phyloP scores from a whole-genome alignment of 1,140 invertebrate genomes.

The Portunus trituberculatus region DNA sequence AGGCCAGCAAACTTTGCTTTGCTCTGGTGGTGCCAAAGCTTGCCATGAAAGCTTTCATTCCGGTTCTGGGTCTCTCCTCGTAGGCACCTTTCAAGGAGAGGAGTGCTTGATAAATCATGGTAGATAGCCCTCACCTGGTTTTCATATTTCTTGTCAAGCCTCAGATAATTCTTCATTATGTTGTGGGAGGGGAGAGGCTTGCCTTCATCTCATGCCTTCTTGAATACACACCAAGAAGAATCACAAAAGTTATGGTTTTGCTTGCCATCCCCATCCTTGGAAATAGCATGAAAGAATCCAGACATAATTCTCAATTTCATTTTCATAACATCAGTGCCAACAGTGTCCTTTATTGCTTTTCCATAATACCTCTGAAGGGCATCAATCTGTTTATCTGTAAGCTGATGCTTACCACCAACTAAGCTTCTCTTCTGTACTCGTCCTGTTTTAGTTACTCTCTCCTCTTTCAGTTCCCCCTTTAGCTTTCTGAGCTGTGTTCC shows the following conservation, averaged over 20 bases:
- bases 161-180: constrained; percentile 6
- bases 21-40: constrained; percentile 14
- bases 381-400: constrained; percentile 14
- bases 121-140: neutral
- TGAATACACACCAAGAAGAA: too few species aligned
- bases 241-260: neutral
- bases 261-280: neutral
- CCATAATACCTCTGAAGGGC: constrained; percentile 15
- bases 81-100: too few species aligned
- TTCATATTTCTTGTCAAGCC: too few species aligned
- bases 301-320: constrained; percentile 28
- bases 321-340: neutral
- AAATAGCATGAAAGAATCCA: constrained; percentile 25
- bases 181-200: neutral
- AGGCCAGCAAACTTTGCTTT: constrained; percentile 12
- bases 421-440: neutral
- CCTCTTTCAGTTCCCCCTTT: too few species aligned
- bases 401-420: too few species aligned
- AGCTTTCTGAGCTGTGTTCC: neutral
- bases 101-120: neutral
- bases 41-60: neutral
- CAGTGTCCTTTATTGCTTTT: constrained; percentile 1
- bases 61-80: neutral
- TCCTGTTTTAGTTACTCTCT: constrained; percentile 39
- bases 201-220: neutral